Evolutionary conservation across 1,140 invertebrate genomes (phyloP).

Genomic region (Arctopsyche grandis): DNA sequence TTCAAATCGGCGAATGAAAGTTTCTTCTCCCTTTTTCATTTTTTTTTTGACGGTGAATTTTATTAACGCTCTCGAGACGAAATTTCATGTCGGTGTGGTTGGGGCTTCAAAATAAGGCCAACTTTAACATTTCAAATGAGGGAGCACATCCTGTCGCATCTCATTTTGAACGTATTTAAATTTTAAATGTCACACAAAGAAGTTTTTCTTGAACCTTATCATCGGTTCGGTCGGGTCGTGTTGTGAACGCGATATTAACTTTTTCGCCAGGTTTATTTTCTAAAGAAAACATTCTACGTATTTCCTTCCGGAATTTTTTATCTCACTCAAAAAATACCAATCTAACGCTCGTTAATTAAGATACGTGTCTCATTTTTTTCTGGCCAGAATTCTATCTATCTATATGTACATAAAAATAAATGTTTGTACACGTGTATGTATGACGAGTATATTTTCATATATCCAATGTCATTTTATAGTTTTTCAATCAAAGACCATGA

Average conservation of each 20-base stretch:
- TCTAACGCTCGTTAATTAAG: no score
- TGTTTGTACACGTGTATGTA: no score
- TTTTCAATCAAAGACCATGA: no score
- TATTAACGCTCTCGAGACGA: not conserved
- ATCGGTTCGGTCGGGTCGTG: not conserved
- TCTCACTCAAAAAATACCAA: no score
- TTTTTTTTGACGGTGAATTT: not conserved
- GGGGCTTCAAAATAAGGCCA: not conserved
- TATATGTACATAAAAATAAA: no score
- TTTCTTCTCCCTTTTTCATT: not conserved
- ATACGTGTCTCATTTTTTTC: no score
- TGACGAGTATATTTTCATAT: no score
- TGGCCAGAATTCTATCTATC: no score
- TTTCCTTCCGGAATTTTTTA: no score
- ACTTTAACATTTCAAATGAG: slow-evolving; percentile 28
- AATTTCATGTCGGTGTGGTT: not conserved
- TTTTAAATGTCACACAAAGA: slow-evolving; percentile 20
- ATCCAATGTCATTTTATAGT: no score
- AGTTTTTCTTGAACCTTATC: slow-evolving; percentile 1
- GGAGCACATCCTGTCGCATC: slow-evolving; percentile 15
- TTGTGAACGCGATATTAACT: not conserved
- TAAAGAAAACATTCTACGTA: no score
- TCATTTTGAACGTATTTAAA: slow-evolving; percentile 27
- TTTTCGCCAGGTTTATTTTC: not conserved
- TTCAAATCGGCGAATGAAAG: no score